These are phyloP conservation scores for Trachemys scripta DNA, from an alignment of 2,113 vertebrate genomes.

Conservation along the genomic window DNA sequence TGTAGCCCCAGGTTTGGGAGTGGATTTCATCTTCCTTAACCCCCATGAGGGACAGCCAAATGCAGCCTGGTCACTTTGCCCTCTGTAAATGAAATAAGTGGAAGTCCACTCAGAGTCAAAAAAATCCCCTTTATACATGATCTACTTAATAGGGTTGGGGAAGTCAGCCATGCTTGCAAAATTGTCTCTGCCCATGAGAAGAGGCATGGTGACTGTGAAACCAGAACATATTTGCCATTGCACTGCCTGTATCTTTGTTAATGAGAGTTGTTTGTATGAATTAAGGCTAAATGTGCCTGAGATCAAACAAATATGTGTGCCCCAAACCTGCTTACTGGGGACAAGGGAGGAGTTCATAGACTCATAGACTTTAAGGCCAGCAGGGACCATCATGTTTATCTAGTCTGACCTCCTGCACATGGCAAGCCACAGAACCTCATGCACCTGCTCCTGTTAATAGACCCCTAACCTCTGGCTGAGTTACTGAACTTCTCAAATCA, in stretches of 20 bases:
- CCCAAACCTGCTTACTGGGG: background rate
- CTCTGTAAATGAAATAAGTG: too few relatives aligned
- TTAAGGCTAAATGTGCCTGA: background rate
- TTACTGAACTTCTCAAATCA: background rate
- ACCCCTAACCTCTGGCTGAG: background rate
- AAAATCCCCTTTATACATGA: background rate
- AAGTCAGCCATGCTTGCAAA: background rate
- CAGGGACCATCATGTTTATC: background rate
- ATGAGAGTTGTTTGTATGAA: background rate
- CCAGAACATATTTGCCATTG: background rate
- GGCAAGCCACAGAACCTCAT: background rate
- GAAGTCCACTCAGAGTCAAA: background rate
- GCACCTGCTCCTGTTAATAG: background rate
- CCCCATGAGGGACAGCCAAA: too few relatives aligned
- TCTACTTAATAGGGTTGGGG: background rate
- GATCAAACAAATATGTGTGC: background rate
- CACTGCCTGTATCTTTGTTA: background rate
- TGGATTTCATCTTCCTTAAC: background rate
- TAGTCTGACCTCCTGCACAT: background rate
- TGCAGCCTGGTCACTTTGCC: background rate
- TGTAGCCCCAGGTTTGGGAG: background rate
- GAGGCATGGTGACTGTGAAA: background rate
- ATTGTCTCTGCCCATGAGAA: background rate
- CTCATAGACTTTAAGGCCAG: background rate
- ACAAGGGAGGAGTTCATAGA: background rate